Conservation (phyloP, 1,140 invertebrate genomes). For the Subanguina moxae region DNA sequence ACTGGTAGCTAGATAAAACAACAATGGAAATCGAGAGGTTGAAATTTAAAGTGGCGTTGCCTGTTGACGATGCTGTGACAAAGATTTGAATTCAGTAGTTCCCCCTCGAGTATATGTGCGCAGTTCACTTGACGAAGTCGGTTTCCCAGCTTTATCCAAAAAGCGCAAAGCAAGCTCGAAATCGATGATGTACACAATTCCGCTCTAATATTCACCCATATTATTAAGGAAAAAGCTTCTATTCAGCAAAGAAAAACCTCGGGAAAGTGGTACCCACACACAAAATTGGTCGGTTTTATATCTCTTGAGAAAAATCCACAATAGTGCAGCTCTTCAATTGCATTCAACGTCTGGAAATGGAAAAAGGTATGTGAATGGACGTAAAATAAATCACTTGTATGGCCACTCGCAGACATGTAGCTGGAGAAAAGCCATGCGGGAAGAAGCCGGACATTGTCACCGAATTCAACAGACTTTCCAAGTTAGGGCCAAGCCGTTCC, state of each 20-base stretch:
- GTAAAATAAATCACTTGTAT: not conserved
- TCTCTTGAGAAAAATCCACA: not conserved
- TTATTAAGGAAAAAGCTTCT: too few species aligned
- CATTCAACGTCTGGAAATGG: not conserved
- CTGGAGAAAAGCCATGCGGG: not conserved
- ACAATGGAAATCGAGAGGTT: too few species aligned
- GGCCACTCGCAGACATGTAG: constrained; percentile 2
- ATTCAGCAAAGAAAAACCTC: too few species aligned
- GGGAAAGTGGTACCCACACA: not conserved
- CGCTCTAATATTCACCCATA: not conserved
- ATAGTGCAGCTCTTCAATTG: constrained; percentile 3
- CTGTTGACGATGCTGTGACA: not conserved
- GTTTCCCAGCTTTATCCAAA: not conserved
- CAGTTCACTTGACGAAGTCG: not conserved
- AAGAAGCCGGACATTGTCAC: not conserved
- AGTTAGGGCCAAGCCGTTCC: not conserved
- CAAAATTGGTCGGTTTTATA: not conserved
- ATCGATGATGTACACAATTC: constrained; percentile 1
- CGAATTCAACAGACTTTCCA: not conserved
- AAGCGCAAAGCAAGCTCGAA: not conserved
- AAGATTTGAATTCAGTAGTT: not conserved
- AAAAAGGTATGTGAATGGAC: not conserved
- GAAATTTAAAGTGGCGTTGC: not conserved
- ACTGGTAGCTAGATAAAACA: not conserved
- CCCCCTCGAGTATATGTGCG: not conserved